Evolutionary conservation across 2,888 invertebrate genomes (phyloP).

Genomic region (Himalopsyche anomala): DNA sequence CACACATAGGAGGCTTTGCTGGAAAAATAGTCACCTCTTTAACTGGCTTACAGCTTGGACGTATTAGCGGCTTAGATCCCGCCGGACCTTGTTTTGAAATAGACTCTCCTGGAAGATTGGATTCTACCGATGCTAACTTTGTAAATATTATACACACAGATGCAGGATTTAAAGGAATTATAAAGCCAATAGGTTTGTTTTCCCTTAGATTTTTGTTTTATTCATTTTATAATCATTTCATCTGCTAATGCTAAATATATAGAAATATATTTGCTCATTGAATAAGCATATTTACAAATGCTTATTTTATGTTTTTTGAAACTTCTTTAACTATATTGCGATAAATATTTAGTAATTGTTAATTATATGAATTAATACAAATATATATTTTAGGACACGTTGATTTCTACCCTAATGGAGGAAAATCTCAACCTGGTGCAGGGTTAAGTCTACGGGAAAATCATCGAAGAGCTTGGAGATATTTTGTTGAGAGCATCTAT

Average conservation of each 20-base stretch:
- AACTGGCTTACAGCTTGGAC: conserved; percentile 56
- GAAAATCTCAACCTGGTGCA: conserved; percentile 71
- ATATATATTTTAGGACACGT: conserved; percentile 69
- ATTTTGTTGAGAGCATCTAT: conserved; percentile 69
- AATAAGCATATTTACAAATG: no score
- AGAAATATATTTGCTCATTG: no score
- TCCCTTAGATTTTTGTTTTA: not conserved
- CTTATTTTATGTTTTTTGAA: not conserved
- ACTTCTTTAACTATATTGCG: not conserved
- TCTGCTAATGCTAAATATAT: no score
- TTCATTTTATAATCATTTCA: no score
- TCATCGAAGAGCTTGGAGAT: conserved; percentile 71
- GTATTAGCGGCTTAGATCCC: conserved; percentile 56
- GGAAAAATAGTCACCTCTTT: conserved; percentile 41
- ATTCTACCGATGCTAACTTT: conserved; percentile 52
- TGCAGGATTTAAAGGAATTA: conserved; percentile 54
- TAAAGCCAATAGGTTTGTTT: conserved; percentile 52
- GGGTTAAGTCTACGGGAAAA: conserved; percentile 68
- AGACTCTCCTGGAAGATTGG: conserved; percentile 35
- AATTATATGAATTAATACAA: no score
- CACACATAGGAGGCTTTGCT: conserved; percentile 54
- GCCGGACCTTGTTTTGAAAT: conserved; percentile 64
- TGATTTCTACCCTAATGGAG: conserved; percentile 73
- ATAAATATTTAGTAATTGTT: no score
- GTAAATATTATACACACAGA: conserved; percentile 61